Evolutionary conservation across 2,888 invertebrate species (phyloP), one percentile per base, ranked within the genome.

Genomic region (Eupithecia dodoneata): DNA sequence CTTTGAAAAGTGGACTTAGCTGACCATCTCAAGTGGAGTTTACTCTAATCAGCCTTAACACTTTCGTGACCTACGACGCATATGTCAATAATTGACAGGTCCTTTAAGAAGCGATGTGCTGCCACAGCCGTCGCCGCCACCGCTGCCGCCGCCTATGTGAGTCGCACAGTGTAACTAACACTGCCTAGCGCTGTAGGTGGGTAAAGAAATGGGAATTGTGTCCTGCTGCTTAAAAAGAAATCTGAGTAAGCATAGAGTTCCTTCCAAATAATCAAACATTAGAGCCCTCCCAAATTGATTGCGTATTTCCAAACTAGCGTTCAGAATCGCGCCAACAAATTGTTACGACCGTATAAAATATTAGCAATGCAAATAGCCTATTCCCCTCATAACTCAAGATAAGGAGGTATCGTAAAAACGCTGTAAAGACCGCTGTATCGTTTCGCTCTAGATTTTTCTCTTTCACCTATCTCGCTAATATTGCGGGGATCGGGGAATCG

Each of bases 361-460:
- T 84, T 83, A 82, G 83, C 83, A 84, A 80, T 84, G 83, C 82
- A 82, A 84, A 84, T 82, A 80, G 79, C 75, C 76, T 80, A 83
- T 82, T 83, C 82, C 79, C 79, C 81, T 83, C 81, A 82, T 84
- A 84, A 82, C 81, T 83, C 83, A 83, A 81, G 83, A 84, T 83
- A 84, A 82, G 82, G 75, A 80, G 77, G 76, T 80, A 81, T 83
- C 83, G 83, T 82, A 84, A 83, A 84, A 81, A 79, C 76, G 79
- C 73, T 82, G 81, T 79, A 82, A 80, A 81, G 74, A 76, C 75
- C 75, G 71, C 71, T 79, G 79, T 82, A 80, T 81, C 80, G 81
- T 76, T 69, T 47, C 76, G 44, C 82, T 79, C 52, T 79, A 81
- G 79, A 79, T 72, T 81, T 79, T 78, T 81, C 78, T 79, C 75